phyloP scores from a whole-genome alignment of 2,113 vertebrate genomes.

The Ciconia boyciana region DNA sequence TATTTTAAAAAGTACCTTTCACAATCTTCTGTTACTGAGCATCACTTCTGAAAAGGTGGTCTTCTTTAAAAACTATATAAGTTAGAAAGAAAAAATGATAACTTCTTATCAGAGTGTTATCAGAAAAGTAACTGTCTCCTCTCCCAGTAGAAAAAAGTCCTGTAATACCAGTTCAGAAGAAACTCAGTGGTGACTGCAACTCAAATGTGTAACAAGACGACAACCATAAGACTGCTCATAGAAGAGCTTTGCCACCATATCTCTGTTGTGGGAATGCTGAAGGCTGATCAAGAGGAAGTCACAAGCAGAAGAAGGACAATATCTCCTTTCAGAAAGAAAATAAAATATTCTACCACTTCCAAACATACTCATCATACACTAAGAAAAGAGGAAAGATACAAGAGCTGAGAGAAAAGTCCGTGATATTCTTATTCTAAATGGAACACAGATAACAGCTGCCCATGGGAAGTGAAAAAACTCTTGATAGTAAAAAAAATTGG shows the following conservation, averaged over 20 bases:
- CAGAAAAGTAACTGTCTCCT: neutral
- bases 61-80: neutral
- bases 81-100: neutral
- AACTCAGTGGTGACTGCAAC: neutral
- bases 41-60: neutral
- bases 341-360: neutral
- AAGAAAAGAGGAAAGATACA: neutral
- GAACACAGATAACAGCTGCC: neutral
- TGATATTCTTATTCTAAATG: neutral
- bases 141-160: neutral
- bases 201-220: neutral
- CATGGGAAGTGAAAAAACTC: neutral
- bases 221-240: neutral
- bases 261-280: neutral
- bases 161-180: neutral
- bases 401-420: neutral
- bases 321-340: neutral
- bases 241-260: neutral
- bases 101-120: neutral
- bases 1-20: neutral
- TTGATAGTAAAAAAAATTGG: neutral
- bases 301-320: neutral
- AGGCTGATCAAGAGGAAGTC: neutral
- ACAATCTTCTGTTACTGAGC: neutral
- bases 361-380: neutral